Conservation (phyloP, 2,888 invertebrate genomes). For the Eupithecia pulchellata region DNA sequence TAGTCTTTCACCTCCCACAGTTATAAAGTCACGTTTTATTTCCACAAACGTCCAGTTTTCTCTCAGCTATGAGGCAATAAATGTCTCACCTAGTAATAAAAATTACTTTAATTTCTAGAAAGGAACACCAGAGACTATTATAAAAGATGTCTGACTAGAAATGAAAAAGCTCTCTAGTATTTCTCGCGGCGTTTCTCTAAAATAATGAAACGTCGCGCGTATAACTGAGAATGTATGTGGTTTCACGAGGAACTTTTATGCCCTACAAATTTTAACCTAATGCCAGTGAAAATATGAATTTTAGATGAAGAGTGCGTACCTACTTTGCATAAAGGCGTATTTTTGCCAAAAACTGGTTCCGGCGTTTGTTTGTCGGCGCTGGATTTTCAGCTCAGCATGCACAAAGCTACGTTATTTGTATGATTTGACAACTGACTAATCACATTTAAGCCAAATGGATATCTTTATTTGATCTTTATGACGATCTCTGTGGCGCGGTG, state of each 20-base stretch:
- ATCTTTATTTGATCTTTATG: no score
- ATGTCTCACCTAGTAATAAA: conserved; percentile 14
- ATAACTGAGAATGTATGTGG: conserved; percentile 38
- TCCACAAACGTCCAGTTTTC: conserved; percentile 11
- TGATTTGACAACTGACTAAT: neutral
- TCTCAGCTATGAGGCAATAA: conserved; percentile 13
- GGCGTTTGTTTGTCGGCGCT: neutral
- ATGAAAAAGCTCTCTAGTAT: conserved; percentile 25
- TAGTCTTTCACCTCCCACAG: neutral
- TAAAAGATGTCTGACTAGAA: conserved; percentile 28
- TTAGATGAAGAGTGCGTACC: conserved; percentile 44
- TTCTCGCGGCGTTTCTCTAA: conserved; percentile 29
- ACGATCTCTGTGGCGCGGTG: no score
- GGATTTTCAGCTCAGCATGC: neutral
- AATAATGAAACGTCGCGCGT: conserved; percentile 38
- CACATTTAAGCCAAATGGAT: no score
- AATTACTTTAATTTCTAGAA: conserved; percentile 27
- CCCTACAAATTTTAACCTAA: conserved; percentile 47
- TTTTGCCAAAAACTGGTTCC: neutral
- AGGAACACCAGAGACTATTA: conserved; percentile 25
- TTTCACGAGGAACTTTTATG: conserved; percentile 42
- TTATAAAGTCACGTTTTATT: conserved; percentile 1
- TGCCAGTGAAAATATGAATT: conserved; percentile 48
- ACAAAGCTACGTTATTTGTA: neutral
- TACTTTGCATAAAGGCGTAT: conserved; percentile 31